phyloP scores from a whole-genome alignment of 1,140 invertebrate genomes.

The Macrobrachium rosenbergii region DNA sequence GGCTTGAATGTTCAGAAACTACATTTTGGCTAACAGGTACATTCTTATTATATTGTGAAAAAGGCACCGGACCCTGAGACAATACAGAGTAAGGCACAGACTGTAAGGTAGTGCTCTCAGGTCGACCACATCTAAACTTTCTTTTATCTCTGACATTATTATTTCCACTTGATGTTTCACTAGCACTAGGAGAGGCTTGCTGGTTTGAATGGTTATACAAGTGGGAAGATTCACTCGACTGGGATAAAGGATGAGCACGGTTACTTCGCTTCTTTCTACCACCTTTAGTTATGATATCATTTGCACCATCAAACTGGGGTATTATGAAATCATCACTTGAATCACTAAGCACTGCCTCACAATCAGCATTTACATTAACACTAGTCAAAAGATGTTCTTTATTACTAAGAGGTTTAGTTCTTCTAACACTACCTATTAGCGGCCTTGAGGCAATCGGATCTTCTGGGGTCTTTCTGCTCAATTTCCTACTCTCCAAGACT shows the following conservation, averaged over 20 bases:
- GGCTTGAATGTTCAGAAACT: too few relatives aligned
- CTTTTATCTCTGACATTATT: constrained; percentile 29
- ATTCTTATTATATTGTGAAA: constrained; percentile 26
- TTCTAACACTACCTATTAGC: background rate
- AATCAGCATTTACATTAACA: background rate
- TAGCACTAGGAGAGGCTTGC: background rate
- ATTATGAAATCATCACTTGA: constrained; percentile 51
- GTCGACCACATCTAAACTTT: constrained; percentile 26
- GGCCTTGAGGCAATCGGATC: too few relatives aligned
- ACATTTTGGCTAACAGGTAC: constrained; percentile 30
- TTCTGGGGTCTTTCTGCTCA: background rate
- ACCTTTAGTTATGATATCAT: constrained; percentile 32
- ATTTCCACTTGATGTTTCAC: background rate
- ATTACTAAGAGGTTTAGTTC: background rate
- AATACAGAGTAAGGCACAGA: constrained; percentile 37
- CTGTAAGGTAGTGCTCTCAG: constrained; percentile 2
- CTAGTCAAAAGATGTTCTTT: background rate
- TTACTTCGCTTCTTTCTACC: background rate
- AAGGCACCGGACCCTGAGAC: constrained; percentile 45
- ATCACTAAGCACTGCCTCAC: constrained; percentile 21
- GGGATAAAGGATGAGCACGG: background rate
- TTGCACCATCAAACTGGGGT: constrained; percentile 57
- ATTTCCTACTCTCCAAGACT: background rate
- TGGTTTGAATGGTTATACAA: constrained; percentile 5
- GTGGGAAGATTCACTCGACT: background rate